These are phyloP conservation scores for Cataglyphis hispanica DNA, from an alignment of 1,140 invertebrate species.

Conservation along the genomic window DNA sequence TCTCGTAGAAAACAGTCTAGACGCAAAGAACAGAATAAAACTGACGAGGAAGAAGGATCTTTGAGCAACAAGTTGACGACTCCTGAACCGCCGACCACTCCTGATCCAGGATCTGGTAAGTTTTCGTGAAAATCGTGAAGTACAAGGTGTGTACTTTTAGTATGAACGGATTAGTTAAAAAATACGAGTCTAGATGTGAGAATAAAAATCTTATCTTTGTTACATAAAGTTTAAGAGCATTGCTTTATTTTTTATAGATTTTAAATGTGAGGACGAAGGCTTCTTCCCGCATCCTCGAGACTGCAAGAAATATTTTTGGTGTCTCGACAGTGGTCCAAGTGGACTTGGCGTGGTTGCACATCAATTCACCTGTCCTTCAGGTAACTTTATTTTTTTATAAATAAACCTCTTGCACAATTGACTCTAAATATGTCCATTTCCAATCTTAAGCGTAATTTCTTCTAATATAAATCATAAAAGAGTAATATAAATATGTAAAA, in stretches of 20 bases:
- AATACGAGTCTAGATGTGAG: neutral
- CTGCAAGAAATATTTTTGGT: constrained; percentile 98
- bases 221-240: neutral
- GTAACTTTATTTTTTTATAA: constrained; percentile 80
- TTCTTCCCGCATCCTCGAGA: constrained; percentile 97
- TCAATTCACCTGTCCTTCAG: constrained; percentile 97
- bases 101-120: constrained; percentile 93
- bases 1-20: constrained; percentile 72
- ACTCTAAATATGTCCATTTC: neutral
- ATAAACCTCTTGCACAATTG: neutral
- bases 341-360: constrained; percentile 96
- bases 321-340: constrained; percentile 95
- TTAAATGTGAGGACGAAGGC: constrained; percentile 97
- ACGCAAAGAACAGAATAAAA: constrained; percentile 28
- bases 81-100: constrained; percentile 95
- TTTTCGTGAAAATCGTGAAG: constrained; percentile 22
- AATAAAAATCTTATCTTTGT: neutral
- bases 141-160: neutral
- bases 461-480: no score
- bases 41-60: constrained; percentile 61
- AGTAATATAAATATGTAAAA: neutral
- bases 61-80: constrained; percentile 88
- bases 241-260: constrained; percentile 87
- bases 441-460: no score
- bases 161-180: neutral